Percentiles rank a stretch among this genome's conserved stretches.
Conservation (phyloP, 2,797 vertebrate genomes). For the Clarias laeviceps region DNA sequence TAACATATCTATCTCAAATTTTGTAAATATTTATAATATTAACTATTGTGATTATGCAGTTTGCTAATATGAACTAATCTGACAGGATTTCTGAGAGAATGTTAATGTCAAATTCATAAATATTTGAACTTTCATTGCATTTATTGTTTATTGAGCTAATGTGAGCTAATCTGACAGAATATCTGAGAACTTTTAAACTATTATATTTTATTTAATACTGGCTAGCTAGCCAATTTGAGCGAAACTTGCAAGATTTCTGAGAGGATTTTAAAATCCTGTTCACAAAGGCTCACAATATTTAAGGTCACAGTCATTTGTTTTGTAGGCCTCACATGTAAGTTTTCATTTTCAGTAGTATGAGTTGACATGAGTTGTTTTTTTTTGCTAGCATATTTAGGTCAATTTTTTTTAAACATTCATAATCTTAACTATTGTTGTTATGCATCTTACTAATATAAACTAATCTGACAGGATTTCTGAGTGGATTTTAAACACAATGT, state of each 20-base stretch:
- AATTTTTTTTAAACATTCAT: too few relatives aligned
- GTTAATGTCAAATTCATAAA: background rate
- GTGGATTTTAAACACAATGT: too few relatives aligned
- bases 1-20: background rate
- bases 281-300: background rate
- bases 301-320: background rate
- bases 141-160: background rate
- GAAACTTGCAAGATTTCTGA: background rate
- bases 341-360: too few relatives aligned
- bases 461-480: too few relatives aligned
- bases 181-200: background rate
- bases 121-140: too few relatives aligned
- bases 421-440: too few relatives aligned
- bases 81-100: background rate
- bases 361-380: too few relatives aligned
- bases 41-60: background rate
- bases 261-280: background rate
- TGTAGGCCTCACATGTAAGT: too few relatives aligned
- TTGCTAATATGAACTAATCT: background rate
- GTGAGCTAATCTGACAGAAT: background rate
- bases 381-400: too few relatives aligned
- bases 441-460: too few relatives aligned
- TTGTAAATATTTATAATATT: background rate
- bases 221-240: background rate
- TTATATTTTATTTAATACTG: too few relatives aligned